phyloP scores from a whole-genome alignment of 2,797 vertebrate species.

The Mastacembelus armatus region DNA sequence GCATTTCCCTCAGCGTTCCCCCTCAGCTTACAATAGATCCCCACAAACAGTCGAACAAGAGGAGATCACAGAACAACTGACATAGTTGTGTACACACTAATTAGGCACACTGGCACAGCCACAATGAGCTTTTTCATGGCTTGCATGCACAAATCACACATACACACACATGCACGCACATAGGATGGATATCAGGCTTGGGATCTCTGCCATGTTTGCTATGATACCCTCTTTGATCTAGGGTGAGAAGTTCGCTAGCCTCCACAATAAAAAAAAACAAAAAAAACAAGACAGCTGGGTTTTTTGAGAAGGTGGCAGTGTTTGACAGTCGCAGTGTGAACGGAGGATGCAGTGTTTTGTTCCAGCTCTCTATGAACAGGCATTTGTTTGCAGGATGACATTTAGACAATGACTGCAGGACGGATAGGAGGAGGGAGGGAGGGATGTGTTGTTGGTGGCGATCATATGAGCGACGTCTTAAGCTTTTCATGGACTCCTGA shows the following conservation, averaged over 20 bases:
- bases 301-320: conserved; percentile 51
- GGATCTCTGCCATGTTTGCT: conserved; percentile 77
- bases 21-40: conserved; percentile 64
- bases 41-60: conserved; percentile 65
- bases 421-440: conserved; percentile 12
- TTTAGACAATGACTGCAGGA: conserved; percentile 71
- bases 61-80: conserved; percentile 72
- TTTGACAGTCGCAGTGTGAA: conserved; percentile 75
- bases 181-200: conserved; percentile 56
- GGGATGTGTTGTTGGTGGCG: conserved; percentile 27
- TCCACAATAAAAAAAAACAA: conserved; percentile 26
- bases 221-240: conserved; percentile 78
- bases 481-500: conserved; percentile 58
- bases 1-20: conserved; percentile 56
- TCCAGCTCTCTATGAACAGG: conserved; percentile 68
- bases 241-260: conserved; percentile 75
- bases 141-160: conserved; percentile 51
- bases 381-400: conserved; percentile 79
- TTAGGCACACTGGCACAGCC: conserved; percentile 74
- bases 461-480: conserved; percentile 66
- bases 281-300: conserved; percentile 28
- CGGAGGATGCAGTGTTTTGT: conserved; percentile 77
- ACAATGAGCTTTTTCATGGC: conserved; percentile 79
- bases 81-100: conserved; percentile 82
- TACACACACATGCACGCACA: conserved; percentile 20